Base-by-base conservation (phyloP, 2,888 invertebrate species). In the Stegana nigrithorax region DNA sequence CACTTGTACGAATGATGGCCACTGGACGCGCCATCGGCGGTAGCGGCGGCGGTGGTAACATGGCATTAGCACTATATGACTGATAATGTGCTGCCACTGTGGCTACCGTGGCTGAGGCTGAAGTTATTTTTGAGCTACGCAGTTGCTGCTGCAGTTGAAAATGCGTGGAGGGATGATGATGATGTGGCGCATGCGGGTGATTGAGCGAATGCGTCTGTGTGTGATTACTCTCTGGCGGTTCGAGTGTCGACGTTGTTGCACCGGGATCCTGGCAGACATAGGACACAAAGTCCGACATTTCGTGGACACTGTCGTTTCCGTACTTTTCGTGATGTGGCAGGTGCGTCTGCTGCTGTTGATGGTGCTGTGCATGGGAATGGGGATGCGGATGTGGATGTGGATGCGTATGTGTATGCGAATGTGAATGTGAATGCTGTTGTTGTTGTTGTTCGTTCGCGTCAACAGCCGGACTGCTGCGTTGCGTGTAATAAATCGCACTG, bases 1-100 rank as follows among this genome's bases (percentile, higher is more conserved):
- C 93, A 76, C 96, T 95, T 61, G 96, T 96, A 75, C 96, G 90
- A 80, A 97, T 95, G 80, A 98, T 96, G 67, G 97, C 96, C 26
- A 97, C 97, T 0, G 97, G 97, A 69, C 97, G 89, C 2, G 97
- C 97, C 94, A 97, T 96, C 17, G 97, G 97, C 2, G 97, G 96
- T 29, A 97, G 90, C 2, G 97, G 97, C 6, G 96, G 95, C 25
- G 97, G 97, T 5, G 97, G 97, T 82, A 97, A 88, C 94, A 97
- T 97, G 60, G 96, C 92, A 82, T 94, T 95, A 80, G 95, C 92
- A 82, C 94, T 95, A 80, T 88, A 83, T 73, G 91, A 92, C 87
- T 73, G 82, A 59, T 82, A 81, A 45, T 81, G 79, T 8, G 77
- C 68, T 4, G 70, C 64, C 27, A 68, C 70, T 2, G 68, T 26